These are phyloP conservation scores for Ctenicera cuprea DNA, from an alignment of 2,888 invertebrate genomes.

Conservation along the genomic window DNA sequence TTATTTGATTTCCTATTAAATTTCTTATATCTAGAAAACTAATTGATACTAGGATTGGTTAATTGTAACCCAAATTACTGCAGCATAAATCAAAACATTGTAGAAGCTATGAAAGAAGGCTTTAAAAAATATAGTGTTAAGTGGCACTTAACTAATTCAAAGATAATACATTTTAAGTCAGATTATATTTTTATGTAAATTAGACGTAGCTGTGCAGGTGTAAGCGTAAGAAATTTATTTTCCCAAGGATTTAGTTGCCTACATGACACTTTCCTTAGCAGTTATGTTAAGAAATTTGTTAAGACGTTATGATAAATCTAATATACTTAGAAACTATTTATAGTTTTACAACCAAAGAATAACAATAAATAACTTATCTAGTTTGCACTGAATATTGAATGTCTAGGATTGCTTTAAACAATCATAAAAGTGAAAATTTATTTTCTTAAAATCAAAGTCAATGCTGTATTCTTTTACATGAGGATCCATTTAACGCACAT, in stretches of 20 bases:
- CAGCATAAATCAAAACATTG: background rate
- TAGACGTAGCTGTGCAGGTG: slow-evolving; percentile 8
- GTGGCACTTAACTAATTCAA: slow-evolving; percentile 12
- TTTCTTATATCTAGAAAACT: background rate
- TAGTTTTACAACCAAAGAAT: no score
- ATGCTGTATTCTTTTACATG: no score
- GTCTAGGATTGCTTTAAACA: no score
- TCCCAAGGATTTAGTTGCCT: slow-evolving; percentile 14
- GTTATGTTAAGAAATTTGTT: slow-evolving; percentile 6
- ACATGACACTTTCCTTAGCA: slow-evolving; percentile 6
- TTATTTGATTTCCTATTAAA: background rate
- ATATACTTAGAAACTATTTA: no score
- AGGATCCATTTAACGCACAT: no score
- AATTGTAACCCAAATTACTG: slow-evolving; percentile 3
- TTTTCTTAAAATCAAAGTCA: no score
- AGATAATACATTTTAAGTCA: slow-evolving; percentile 18
- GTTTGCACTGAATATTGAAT: no score
- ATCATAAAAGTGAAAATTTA: no score
- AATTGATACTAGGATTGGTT: background rate
- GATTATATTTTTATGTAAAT: slow-evolving; percentile 31
- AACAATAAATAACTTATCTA: no score
- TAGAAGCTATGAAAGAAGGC: background rate
- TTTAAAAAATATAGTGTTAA: slow-evolving; percentile 13
- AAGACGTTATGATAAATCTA: slow-evolving; percentile 2
- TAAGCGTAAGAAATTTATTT: slow-evolving; percentile 17